These are phyloP conservation scores for Cosmia pyralina DNA, from an alignment of 2,888 invertebrate species.

Conservation along the genomic window DNA sequence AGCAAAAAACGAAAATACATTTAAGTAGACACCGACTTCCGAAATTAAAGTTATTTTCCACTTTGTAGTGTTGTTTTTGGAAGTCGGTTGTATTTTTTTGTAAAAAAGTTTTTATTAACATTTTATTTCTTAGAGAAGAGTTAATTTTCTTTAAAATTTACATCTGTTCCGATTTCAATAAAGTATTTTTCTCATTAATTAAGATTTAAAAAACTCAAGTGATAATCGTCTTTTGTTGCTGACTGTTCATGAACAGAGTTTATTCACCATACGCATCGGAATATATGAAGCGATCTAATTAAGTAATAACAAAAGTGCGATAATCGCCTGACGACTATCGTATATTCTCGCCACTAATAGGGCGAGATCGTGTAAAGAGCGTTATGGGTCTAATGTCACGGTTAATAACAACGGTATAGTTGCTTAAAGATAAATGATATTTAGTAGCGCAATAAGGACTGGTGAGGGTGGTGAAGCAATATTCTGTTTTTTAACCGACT, in stretches of 20 bases:
- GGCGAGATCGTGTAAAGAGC: not conserved
- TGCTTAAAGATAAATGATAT: constrained; percentile 37
- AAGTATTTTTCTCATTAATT: too few relatives aligned
- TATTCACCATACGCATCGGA: not conserved
- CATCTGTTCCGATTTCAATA: too few relatives aligned
- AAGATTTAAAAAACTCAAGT: too few relatives aligned
- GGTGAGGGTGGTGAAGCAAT: constrained; percentile 47
- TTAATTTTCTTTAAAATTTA: too few relatives aligned
- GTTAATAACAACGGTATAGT: constrained; percentile 35
- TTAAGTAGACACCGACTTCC: too few relatives aligned
- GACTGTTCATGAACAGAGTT: not conserved
- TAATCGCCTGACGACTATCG: not conserved
- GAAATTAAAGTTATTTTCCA: too few relatives aligned
- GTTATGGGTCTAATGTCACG: not conserved
- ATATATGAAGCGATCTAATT: not conserved
- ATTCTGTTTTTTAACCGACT: constrained; percentile 64
- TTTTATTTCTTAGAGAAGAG: too few relatives aligned
- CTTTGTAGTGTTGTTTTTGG: too few relatives aligned
- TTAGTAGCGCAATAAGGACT: constrained; percentile 46
- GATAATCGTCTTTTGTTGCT: too few relatives aligned
- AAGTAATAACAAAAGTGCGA: not conserved
- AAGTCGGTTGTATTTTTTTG: too few relatives aligned
- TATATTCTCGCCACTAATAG: not conserved
- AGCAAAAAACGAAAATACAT: too few relatives aligned
- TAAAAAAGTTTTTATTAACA: too few relatives aligned